phyloP scores from a whole-genome alignment of 2,888 invertebrate genomes.

The Hypena proboscidalis region DNA sequence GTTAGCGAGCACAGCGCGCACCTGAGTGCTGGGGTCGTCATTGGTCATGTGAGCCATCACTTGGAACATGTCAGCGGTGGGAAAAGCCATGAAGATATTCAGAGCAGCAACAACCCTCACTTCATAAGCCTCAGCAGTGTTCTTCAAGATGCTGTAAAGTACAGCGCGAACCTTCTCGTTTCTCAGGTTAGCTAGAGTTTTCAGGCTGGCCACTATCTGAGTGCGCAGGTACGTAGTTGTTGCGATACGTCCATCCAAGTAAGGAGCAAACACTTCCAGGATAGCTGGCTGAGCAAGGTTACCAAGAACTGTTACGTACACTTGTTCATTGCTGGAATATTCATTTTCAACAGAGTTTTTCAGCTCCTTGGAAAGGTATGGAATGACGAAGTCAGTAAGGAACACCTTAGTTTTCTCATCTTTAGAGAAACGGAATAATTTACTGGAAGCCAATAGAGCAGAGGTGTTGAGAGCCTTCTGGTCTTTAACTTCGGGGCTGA shows the following conservation, averaged over 20 bases:
- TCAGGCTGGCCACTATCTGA: conserved; percentile 85
- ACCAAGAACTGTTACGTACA: conserved; percentile 87
- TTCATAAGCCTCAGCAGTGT: conserved; percentile 87
- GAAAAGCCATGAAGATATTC: conserved; percentile 85
- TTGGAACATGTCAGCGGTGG: conserved; percentile 87
- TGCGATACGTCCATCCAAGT: conserved; percentile 86
- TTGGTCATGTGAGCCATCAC: conserved; percentile 89
- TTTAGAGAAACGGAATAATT: conserved; percentile 85
- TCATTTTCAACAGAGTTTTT: conserved; percentile 80
- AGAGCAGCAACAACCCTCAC: conserved; percentile 87
- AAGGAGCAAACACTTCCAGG: conserved; percentile 86
- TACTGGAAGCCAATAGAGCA: conserved; percentile 85
- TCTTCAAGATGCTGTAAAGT: conserved; percentile 87
- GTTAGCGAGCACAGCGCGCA: conserved; percentile 87
- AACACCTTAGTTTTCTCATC: conserved; percentile 82
- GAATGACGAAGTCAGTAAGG: conserved; percentile 84
- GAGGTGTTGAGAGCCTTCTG: conserved; percentile 82
- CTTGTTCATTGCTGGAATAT: conserved; percentile 84
- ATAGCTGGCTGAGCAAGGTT: conserved; percentile 87
- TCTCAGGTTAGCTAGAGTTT: conserved; percentile 73
- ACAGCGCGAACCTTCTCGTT: conserved; percentile 84
- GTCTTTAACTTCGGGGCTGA: conserved; percentile 76
- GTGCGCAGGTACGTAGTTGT: conserved; percentile 87
- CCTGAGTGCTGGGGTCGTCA: conserved; percentile 86
- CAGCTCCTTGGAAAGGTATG: conserved; percentile 82